Evolutionary conservation across 2,888 invertebrate species (phyloP).

Genomic region (Oscheius sp.): DNA sequence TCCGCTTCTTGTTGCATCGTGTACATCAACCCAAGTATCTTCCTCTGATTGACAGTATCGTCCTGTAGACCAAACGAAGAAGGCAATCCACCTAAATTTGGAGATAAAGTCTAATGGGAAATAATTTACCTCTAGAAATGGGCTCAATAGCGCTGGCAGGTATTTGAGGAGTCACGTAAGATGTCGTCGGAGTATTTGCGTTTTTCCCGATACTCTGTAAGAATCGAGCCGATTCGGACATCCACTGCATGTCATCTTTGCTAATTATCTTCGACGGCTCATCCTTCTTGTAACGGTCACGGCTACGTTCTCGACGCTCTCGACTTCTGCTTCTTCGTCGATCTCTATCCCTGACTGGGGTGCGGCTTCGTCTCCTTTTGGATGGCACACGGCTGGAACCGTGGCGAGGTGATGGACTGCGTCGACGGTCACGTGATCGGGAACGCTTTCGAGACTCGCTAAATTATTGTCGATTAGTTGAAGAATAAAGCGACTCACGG

Average conservation of each 20-base stretch:
- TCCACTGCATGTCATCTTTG: constrained; percentile 23
- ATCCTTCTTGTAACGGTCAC: background rate
- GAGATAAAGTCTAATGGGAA: too few relatives aligned
- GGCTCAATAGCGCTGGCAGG: background rate
- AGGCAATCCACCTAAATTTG: too few relatives aligned
- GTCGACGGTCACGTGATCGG: constrained; percentile 21
- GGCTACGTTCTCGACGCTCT: background rate
- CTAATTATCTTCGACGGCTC: background rate
- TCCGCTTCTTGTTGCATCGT: constrained; percentile 24
- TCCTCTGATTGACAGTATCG: background rate
- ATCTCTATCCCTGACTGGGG: constrained; percentile 1
- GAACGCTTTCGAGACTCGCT: constrained; percentile 12
- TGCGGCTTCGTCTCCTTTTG: constrained; percentile 12
- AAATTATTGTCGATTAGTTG: background rate
- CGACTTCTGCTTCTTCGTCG: constrained; percentile 5
- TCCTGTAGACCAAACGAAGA: background rate
- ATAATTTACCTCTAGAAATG: too few relatives aligned
- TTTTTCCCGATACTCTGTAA: background rate
- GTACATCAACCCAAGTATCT: constrained; percentile 10
- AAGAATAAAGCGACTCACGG: background rate
- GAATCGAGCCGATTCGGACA: background rate
- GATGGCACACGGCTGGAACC: background rate
- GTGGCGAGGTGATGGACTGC: constrained; percentile 14
- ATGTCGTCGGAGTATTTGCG: background rate
- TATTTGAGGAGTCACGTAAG: background rate